Base-by-base conservation (phyloP, 2,888 invertebrate species). In the Morpho helenor region DNA sequence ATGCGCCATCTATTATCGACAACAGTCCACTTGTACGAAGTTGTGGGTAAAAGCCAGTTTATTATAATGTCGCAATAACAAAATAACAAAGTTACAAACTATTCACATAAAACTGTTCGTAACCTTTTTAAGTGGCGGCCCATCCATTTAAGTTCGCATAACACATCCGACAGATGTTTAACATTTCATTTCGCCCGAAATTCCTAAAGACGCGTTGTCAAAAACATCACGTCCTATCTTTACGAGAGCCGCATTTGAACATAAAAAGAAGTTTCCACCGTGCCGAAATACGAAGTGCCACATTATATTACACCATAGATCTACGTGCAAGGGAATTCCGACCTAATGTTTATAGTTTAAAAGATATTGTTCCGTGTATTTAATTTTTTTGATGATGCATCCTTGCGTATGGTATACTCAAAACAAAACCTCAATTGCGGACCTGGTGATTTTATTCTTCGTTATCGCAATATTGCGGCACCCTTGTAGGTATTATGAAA, bases 171-270 rank as follows among this genome's bases (percentile, higher is more conserved):
- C 56, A 57, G 44, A 59, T 60, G 64, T 52, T 64, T 61, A 61
- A 64, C 61, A 58, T 68, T 76, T 76, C 77, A 76, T 77, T 77
- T 73, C 61, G 67, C 69, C 67, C 65, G 40, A 56, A 72, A 65
- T 67, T 68, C 65, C 69, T 60, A 67, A 55, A 49, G 62, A 68
- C 64, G 68, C 71, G 74, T 84, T 83, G 80, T 81, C 81, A 83
- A 84, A 85, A 82, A 81, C 79, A 82, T 86, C 87, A 87, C 87
- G 87, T 86, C 79, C 71, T 63, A 69, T 72, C 77, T 87, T 87
- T 87, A 87, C 78, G 80, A 72, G 73, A 74, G 68, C 76, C 81
- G 77, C 79, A 81, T 84, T 80, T 79, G 76, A 75, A 77, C 84
- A 79, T 86, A 86, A 86, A 86, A 87, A 82, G 76, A 82, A 81